phyloP scores from a whole-genome alignment of 1,140 invertebrate genomes.

The Cecropterus lyciades region DNA sequence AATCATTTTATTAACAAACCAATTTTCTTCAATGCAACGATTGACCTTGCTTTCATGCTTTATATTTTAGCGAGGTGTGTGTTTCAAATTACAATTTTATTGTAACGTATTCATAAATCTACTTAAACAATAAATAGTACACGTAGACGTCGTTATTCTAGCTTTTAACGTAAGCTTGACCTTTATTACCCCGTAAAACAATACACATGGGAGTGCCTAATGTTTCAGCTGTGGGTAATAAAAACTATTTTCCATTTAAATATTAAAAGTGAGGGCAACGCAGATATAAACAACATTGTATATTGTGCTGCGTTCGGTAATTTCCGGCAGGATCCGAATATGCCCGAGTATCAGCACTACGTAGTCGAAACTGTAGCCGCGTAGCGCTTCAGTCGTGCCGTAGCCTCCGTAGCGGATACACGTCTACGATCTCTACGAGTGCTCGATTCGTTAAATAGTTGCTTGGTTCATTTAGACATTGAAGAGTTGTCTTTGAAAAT shows the following conservation, averaged over 20 bases:
- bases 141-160: neutral
- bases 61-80: no score
- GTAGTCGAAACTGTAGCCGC: constrained; percentile 55
- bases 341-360: constrained; percentile 65
- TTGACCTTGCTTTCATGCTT: no score
- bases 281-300: constrained; percentile 60
- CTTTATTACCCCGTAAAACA: constrained; percentile 21
- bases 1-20: no score
- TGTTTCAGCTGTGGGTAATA: constrained; percentile 20
- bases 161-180: constrained; percentile 8
- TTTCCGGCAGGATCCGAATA: constrained; percentile 63
- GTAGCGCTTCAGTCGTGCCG: constrained; percentile 74
- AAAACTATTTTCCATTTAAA: constrained; percentile 28
- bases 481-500: constrained; percentile 1
- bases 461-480: constrained; percentile 1
- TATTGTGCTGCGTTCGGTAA: constrained; percentile 49
- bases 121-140: no score
- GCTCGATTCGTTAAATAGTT: constrained; percentile 20
- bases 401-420: constrained; percentile 58
- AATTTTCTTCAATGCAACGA: no score
- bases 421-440: constrained; percentile 48
- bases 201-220: constrained; percentile 19
- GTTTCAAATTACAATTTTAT: no score
- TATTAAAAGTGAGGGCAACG: constrained; percentile 46
- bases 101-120: no score